A percentile compares a stretch with the other conserved stretches of the same genome.
Evolutionary conservation across 2,888 invertebrate genomes (phyloP).

Genomic region (Nephrocerus scutellatus): DNA sequence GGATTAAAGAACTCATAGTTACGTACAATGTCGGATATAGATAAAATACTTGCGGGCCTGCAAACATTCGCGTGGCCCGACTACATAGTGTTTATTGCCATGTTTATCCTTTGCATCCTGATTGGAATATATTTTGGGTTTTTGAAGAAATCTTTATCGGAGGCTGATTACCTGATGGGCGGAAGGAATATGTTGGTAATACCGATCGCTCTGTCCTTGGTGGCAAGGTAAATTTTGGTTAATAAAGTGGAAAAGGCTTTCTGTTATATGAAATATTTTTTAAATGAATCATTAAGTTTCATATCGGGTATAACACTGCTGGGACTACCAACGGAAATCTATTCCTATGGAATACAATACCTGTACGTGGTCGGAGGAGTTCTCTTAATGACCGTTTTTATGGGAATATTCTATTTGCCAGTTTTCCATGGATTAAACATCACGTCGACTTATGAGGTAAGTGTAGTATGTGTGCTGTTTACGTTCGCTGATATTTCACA

Average conservation of each 20-base stretch:
- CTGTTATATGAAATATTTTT: too few species aligned
- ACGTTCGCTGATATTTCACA: too few species aligned
- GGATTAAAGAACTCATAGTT: not conserved
- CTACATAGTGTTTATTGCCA: conserved; percentile 49
- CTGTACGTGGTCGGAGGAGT: conserved; percentile 58
- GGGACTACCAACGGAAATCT: conserved; percentile 73
- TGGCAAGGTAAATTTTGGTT: conserved; percentile 61
- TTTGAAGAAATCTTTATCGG: conserved; percentile 54
- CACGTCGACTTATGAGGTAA: conserved; percentile 74
- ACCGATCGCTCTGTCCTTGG: conserved; percentile 73
- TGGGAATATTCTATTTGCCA: conserved; percentile 63
- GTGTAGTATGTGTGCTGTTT: conserved; percentile 21
- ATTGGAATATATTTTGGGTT: conserved; percentile 77
- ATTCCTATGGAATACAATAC: conserved; percentile 75
- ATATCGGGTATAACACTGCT: conserved; percentile 72
- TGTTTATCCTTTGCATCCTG: conserved; percentile 64
- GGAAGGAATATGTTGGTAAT: conserved; percentile 70
- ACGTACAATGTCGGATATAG: conserved; percentile 41
- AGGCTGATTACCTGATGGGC: conserved; percentile 72
- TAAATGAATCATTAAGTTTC: too few species aligned
- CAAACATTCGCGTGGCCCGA: conserved; percentile 45
- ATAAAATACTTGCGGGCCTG: conserved; percentile 38
- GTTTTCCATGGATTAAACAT: conserved; percentile 67
- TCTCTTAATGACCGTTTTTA: conserved; percentile 58
- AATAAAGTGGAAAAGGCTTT: too few species aligned